Evolutionary conservation across 2,797 vertebrate species (phyloP), one percentile per base, ranked within the genome.

Genomic region (Synanceia verrucosa): DNA sequence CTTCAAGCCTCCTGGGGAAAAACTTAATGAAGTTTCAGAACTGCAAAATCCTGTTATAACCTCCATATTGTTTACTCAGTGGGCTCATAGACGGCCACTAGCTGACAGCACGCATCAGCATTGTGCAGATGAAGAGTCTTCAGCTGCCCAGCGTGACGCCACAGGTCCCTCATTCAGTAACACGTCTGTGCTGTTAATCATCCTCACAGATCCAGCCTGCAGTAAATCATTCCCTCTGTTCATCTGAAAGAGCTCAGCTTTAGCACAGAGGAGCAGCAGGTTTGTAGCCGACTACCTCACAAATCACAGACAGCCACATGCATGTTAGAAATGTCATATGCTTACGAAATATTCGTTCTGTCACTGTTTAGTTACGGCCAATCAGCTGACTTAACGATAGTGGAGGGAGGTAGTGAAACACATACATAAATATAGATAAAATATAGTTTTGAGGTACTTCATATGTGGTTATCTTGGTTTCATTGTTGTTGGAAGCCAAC

Each of bases 141-240:
- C 44, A 52, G 36, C 58, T 53, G 39, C 16, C 21, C 6, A 1
- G 19, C 52, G 37, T 60, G 47, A 80, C 16, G 2, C 37, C 34
- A 29, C 8, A 18, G 62, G 28, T 47, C 29, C 70, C 52, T 67
- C 58, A 21, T 29, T 65, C 63, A 36, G 52, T 33, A 34, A 60
- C 65, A 62, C 21, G 13, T 51, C 51, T 28, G 39, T n/a, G 23
- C n/a, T 43, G 81, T 85, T 73, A 85, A 89, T 86, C 60, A 84
- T 83, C 62, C 50, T 66, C 31, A 62, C 24, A 70, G 41, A 57
- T 58, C 60, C 19, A 36, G 9, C 57, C 37, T 33, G 34, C 1
- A 2, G 73, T 77, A 51, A 85, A 86, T 84, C 44, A 85, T 88
- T 82, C 37, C 56, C 46, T 63, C 3, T 11, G 33, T 31, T 78